These are phyloP conservation scores for Henicopernis longicauda DNA, from an alignment of 2,113 vertebrate genomes.

Conservation along the genomic window DNA sequence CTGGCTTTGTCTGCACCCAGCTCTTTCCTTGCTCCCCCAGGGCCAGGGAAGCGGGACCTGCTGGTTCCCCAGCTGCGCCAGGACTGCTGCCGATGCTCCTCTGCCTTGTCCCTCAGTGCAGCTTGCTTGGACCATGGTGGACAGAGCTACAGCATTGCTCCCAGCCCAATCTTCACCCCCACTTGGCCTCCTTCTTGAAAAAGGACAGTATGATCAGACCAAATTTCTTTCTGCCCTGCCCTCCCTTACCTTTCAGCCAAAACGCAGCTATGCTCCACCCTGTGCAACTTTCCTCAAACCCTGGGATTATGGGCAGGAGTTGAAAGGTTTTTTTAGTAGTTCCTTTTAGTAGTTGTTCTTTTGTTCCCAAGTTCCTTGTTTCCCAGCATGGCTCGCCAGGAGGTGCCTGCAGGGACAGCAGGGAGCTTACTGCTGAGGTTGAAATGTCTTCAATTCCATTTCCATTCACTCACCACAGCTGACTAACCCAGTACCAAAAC, in stretches of 20 bases:
- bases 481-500: not conserved
- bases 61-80: rapidly evolving
- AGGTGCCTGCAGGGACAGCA: not conserved
- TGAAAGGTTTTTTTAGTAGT: not conserved
- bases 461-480: not conserved
- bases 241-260: not conserved
- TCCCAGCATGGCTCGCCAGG: not conserved
- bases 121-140: not conserved
- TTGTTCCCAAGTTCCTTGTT: not conserved
- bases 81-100: not conserved
- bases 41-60: not conserved
- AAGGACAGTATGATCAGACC: not conserved
- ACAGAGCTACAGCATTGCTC: not conserved
- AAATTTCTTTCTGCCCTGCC: not conserved
- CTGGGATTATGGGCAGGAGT: not conserved
- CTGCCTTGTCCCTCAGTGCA: not conserved
- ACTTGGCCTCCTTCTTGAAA: not conserved
- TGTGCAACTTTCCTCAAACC: not conserved
- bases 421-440: not conserved
- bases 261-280: not conserved
- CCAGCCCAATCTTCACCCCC: not conserved
- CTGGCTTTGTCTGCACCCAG: not conserved
- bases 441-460: not conserved
- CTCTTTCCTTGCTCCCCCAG: not conserved
- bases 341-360: not conserved